These are phyloP conservation scores for Drosophila gaucha DNA, from an alignment of 2,888 invertebrate species.

Conservation along the genomic window DNA sequence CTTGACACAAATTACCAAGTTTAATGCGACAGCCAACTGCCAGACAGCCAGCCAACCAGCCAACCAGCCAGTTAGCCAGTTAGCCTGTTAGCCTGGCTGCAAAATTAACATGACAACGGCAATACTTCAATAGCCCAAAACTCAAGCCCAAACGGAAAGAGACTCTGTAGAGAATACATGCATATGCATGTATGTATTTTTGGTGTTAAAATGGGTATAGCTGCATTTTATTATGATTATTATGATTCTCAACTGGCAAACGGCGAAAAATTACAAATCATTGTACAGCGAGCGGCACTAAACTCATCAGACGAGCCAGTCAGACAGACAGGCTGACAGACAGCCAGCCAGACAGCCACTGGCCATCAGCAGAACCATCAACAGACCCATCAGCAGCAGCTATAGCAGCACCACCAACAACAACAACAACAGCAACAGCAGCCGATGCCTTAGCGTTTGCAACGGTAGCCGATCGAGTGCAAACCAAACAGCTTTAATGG, in stretches of 20 bases:
- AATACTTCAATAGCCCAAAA: conserved; percentile 61
- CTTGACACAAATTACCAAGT: conserved; percentile 77
- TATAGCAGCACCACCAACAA: conserved; percentile 1
- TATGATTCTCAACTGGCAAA: conserved; percentile 72
- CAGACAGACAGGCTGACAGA: conserved; percentile 18
- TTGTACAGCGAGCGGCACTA: conserved; percentile 69
- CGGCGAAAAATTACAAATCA: conserved; percentile 72
- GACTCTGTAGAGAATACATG: conserved; percentile 1
- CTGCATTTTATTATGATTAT: conserved; percentile 82
- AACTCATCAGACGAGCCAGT: conserved; percentile 65
- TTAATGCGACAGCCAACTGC: conserved; percentile 68
- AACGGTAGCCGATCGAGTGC: conserved; percentile 72
- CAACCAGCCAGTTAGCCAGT: not conserved
- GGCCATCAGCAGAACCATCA: conserved; percentile 51
- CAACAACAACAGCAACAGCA: conserved; percentile 25
- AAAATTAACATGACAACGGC: conserved; percentile 75
- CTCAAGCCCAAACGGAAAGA: conserved; percentile 21
- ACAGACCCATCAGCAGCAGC: conserved; percentile 34
- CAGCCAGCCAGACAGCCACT: conserved; percentile 12
- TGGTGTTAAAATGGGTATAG: conserved; percentile 81
- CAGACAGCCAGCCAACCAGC: conserved; percentile 2
- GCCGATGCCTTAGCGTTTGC: conserved; percentile 55
- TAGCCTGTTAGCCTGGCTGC: conserved; percentile 26
- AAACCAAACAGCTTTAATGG: conserved; percentile 69
- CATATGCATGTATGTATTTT: conserved; percentile 50